A percentile compares a stretch with the other conserved stretches of the same genome.
These are phyloP conservation scores for Eleutherodactylus coqui DNA, from an alignment of 2,797 vertebrate genomes.

Conservation along the genomic window DNA sequence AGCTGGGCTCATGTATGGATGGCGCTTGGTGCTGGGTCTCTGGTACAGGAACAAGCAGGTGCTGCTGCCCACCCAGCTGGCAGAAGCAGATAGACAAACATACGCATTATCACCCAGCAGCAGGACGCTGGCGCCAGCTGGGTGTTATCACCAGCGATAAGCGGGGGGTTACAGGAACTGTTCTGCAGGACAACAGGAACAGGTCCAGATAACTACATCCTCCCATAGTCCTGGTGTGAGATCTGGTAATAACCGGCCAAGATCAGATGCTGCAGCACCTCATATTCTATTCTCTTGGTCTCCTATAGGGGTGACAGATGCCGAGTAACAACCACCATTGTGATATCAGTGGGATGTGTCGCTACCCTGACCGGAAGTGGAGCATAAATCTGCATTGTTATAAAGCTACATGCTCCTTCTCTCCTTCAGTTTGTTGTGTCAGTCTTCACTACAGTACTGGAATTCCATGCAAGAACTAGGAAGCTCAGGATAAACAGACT, in stretches of 20 bases:
- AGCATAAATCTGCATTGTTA: too few species aligned
- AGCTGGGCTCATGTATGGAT: too few species aligned
- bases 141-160: conserved; percentile 5
- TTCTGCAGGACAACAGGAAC: not conserved
- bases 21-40: not conserved
- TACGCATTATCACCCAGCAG: not conserved
- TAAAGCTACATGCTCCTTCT: too few species aligned
- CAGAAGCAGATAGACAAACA: not conserved
- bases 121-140: conserved; percentile 1
- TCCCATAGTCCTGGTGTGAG: not conserved
- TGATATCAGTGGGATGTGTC: not conserved
- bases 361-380: not conserved
- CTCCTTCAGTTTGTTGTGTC: not conserved
- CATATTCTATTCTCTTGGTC: not conserved
- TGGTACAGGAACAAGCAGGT: not conserved
- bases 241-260: not conserved
- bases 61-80: not conserved
- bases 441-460: not conserved
- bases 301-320: not conserved
- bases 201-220: not conserved
- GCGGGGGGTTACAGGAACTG: not conserved
- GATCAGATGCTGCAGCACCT: not conserved
- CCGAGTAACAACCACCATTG: not conserved
- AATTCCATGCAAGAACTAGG: not conserved
- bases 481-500: not conserved